Evolutionary conservation across 2,888 invertebrate genomes (phyloP), one percentile per base, ranked within the genome.

Genomic region (Eumacrocentrus americanus): DNA sequence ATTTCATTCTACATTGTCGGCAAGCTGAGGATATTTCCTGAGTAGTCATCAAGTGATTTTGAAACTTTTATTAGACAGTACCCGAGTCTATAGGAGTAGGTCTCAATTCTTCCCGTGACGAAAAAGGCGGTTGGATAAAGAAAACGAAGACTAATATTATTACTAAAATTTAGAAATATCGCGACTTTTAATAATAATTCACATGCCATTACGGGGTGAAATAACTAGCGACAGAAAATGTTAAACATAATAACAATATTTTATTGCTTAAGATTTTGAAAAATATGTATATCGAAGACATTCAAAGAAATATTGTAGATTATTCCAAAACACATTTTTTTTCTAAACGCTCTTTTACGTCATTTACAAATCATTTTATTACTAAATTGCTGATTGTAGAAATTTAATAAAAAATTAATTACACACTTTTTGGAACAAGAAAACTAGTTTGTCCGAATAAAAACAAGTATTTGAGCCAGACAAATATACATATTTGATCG

Each of bases 191-290:
- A n/a, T n/a, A n/a, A n/a, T n/a, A n/a, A n/a, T n/a, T n/a, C n/a
- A n/a, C n/a, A n/a, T n/a, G n/a, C n/a, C n/a, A n/a, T n/a, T n/a
- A n/a, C n/a, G n/a, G n/a, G n/a, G n/a, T 22, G 14, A 16, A 48
- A 12, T 11, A 50, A 35, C 14, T 18, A 37, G 3, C 7, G 5
- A 51, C 4, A 4, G 3, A 51, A 35, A 11, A 34, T 54, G 67
- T 70, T 73, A 71, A 76, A 75, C 67, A 62, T 66, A 68, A 67
- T 71, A 73, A 76, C 72, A 74, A 71, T 67, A 63, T 64, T 67
- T 67, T 68, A 72, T 71, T 71, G 66, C 64, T 68, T 72, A 70
- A 66, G 61, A 67, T 67, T 69, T 60, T 47, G 7, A 55, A 58
- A 62, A 65, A 52, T 64, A 58, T 56, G 54, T 51, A 52, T 47